Evolutionary conservation across 2,888 invertebrate genomes (phyloP).

Genomic region (Augiades crinisus): DNA sequence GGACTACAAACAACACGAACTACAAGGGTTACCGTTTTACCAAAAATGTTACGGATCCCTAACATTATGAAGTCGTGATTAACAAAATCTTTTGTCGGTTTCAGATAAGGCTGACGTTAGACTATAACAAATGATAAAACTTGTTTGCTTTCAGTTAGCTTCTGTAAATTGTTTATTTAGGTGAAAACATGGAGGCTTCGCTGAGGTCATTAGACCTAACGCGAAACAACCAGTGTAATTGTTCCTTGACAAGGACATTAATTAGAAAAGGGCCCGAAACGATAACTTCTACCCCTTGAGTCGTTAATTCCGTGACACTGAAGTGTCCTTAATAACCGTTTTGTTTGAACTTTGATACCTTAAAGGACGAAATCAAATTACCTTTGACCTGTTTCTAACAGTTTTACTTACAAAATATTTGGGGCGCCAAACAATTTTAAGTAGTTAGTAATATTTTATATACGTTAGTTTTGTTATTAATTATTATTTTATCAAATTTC

Average conservation of each 20-base stretch:
- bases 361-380: not conserved
- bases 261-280: conserved; percentile 8
- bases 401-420: too few relatives aligned
- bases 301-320: conserved; percentile 3
- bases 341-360: not conserved
- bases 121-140: conserved; percentile 3
- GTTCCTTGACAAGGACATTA: conserved; percentile 11
- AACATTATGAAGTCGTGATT: too few relatives aligned
- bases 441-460: too few relatives aligned
- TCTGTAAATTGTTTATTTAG: conserved; percentile 3
- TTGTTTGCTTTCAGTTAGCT: conserved; percentile 14
- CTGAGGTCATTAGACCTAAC: conserved; percentile 5
- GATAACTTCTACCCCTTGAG: not conserved
- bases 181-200: conserved; percentile 6
- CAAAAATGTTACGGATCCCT: too few relatives aligned
- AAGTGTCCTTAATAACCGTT: not conserved
- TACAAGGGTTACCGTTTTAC: too few relatives aligned
- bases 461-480: too few relatives aligned
- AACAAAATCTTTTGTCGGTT: too few relatives aligned
- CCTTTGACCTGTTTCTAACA: too few relatives aligned
- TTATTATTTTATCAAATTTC: too few relatives aligned
- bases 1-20: too few relatives aligned
- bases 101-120: too few relatives aligned
- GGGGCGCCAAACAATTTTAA: too few relatives aligned
- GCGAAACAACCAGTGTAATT: conserved; percentile 5